Evolutionary conservation across 1,140 invertebrate species (phyloP).

Genomic region (Hypsibius dujardini): DNA sequence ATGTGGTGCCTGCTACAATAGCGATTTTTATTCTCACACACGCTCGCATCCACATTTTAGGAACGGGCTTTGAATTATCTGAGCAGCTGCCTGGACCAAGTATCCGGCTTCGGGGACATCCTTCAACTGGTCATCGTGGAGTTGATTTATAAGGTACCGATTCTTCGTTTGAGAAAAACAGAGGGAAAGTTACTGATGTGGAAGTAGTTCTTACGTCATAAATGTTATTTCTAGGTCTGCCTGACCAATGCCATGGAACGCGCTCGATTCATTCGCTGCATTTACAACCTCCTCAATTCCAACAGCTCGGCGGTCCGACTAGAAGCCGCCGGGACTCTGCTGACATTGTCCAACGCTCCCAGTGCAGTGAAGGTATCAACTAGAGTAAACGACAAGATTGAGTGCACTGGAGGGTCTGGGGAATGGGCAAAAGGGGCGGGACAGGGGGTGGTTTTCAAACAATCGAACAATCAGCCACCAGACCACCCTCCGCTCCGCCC

Average conservation of each 20-base stretch:
- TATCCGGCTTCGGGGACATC: constrained; percentile 87
- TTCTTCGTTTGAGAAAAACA: constrained; percentile 16
- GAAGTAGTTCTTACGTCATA: not conserved
- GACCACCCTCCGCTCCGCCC: too few relatives aligned
- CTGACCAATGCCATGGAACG: constrained; percentile 90
- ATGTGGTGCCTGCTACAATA: too few relatives aligned
- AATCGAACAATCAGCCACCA: too few relatives aligned
- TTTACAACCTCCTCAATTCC: constrained; percentile 92
- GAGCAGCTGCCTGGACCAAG: constrained; percentile 71
- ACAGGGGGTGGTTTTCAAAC: too few relatives aligned
- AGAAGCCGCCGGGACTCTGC: constrained; percentile 96
- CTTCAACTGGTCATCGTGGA: constrained; percentile 96
- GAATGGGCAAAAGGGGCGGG: too few relatives aligned
- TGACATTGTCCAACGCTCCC: constrained; percentile 88
- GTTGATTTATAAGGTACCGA: constrained; percentile 82
- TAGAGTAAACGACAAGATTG: too few relatives aligned
- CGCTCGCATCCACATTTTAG: constrained; percentile 34
- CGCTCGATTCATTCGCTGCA: constrained; percentile 88
- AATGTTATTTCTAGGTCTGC: constrained; percentile 49
- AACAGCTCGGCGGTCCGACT: constrained; percentile 88
- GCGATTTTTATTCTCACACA: too few relatives aligned
- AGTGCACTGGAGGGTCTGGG: too few relatives aligned
- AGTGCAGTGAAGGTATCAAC: constrained; percentile 68
- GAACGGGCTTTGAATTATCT: constrained; percentile 78
- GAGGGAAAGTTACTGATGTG: not conserved